Base-by-base conservation (phyloP, 2,888 invertebrate genomes). In the Hirtodrosophila cameraria region DNA sequence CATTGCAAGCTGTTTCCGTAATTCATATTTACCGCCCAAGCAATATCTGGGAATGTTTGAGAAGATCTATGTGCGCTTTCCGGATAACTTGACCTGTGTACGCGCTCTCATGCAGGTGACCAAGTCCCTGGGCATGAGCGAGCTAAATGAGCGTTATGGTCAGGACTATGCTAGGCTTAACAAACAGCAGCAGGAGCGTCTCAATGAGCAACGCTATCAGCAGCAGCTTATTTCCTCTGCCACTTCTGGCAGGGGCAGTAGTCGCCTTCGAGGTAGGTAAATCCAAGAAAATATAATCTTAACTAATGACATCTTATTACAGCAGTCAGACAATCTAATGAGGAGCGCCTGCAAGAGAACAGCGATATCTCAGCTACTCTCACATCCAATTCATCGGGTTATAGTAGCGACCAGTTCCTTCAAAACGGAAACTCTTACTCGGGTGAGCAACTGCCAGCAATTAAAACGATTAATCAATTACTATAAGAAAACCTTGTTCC, bases 21-120 rank as follows among this genome's bases (percentile, higher is more conserved):
- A 96, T 75, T 94, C 95, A 53, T 97, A 97, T 20, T 59, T 90
- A 67, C 95, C 93, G 55, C 90, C 93, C 48, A 92, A 93, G 66
- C 91, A 91, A 68, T 91, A 91, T 65, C 61, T 91, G 54, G 88
- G 87, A 39, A 86, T 91, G 75, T 91, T 91, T 45, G 90, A 90
- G 61, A 89, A 90, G 41, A 91, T 99, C 84, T 96, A 98, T 88
- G 92, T 94, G 13, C 94, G 94, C 74, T 99, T 99, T 90, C 99
- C 99, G 0, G 98, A 99, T 66, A 98, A 99, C 90, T 93, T 96
- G 1, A 97, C 98, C 88, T 99, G 99, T 94, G 90, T 99, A 95
- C 94, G 90, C 90, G 94, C 91, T 0, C 55, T 91, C 9, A 87
- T 91, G 54, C 90, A 91, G 66, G 89, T 88, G 1, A 90, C 91